Percentiles rank a stretch among this genome's conserved stretches.
Evolutionary conservation across 2,888 invertebrate species (phyloP).

Genomic region (Drosophila prostipennis): DNA sequence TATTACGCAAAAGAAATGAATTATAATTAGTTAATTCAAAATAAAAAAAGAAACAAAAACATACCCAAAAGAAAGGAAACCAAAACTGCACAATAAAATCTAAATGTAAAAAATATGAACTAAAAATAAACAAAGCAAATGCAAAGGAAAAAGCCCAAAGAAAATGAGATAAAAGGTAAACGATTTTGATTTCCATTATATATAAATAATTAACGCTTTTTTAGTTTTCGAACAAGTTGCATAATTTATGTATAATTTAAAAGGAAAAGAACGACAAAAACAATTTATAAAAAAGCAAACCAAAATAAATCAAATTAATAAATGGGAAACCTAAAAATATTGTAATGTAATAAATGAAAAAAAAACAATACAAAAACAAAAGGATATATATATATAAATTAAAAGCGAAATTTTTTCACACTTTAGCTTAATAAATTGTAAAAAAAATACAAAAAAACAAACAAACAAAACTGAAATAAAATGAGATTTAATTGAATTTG

Average conservation of each 20-base stretch:
- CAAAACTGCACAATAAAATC: conserved; percentile 81
- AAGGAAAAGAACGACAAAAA: conserved; percentile 49
- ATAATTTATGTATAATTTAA: conserved; percentile 77
- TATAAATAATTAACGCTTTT: conserved; percentile 83
- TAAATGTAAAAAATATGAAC: conserved; percentile 74
- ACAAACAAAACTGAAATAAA: conserved; percentile 82
- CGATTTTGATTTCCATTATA: conserved; percentile 76
- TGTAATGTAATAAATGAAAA: conserved; percentile 70
- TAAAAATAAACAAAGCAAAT: conserved; percentile 63
- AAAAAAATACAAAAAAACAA: conserved; percentile 79
- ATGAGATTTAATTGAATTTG: conserved; percentile 84
- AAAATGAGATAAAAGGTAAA: conserved; percentile 43
- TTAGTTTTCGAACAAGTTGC: conserved; percentile 82
- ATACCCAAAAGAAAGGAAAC: conserved; percentile 45
- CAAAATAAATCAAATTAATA: conserved; percentile 63
- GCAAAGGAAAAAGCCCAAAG: conserved; percentile 54
- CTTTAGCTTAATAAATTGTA: conserved; percentile 85
- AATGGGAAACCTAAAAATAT: conserved; percentile 73
- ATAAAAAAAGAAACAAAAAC: conserved; percentile 52
- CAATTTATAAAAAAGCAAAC: conserved; percentile 57
- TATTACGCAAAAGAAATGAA: conserved; percentile 68
- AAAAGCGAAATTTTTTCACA: conserved; percentile 84
- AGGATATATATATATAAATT: conserved; percentile 68
- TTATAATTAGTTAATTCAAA: conserved; percentile 70
- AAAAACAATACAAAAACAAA: conserved; percentile 57